Base-by-base conservation (phyloP, 2,888 invertebrate genomes). In the Sinelater perroti region DNA sequence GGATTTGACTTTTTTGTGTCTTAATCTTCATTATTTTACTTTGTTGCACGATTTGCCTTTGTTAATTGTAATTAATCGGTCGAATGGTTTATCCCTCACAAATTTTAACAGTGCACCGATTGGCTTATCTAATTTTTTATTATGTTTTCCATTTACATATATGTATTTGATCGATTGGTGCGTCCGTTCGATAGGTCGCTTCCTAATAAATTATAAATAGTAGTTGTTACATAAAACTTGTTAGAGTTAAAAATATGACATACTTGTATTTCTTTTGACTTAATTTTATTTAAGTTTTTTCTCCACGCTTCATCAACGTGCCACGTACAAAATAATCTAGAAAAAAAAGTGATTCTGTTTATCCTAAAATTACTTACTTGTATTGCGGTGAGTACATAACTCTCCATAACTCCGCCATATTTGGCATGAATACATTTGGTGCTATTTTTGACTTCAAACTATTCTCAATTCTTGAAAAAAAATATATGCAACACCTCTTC, bases 11-110 rank as follows among this genome's bases (percentile, higher is more conserved):
- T 21, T 38, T 49, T 60, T 55, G 33, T 62, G 62, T 2, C 55
- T 18, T 24, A 2, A 10, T 21, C 61, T 14, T 18, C 60, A 17
- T 1, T 47, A 54, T 35, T 42, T 53, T 4, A 61, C 11, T 50
- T 67, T 63, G 8, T 38, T 56, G 16, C 46, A 45, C 26, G 66
- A 36, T 58, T 68, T 70, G n/a, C 67, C 67, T 60, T 66, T 67
- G 24, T 65, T 35, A 24, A 62, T 16, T n/a, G 49, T 46, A 8
- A 64, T 65, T 14, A 68, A 36, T 14, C 55, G 31, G 10, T 65
- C 60, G 44, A 68, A 66, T 4, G 68, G 18, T 31, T 63, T 66
- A 31, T 69, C 64, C 30, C 64, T 40, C 7, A 66, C 53, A 54
- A 69, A 66, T 35, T 56, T 62, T 60, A 70, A 63, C 1, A 70